phyloP scores from a whole-genome alignment of 2,113 vertebrate genomes.

The Sylvilagus bachmani region DNA sequence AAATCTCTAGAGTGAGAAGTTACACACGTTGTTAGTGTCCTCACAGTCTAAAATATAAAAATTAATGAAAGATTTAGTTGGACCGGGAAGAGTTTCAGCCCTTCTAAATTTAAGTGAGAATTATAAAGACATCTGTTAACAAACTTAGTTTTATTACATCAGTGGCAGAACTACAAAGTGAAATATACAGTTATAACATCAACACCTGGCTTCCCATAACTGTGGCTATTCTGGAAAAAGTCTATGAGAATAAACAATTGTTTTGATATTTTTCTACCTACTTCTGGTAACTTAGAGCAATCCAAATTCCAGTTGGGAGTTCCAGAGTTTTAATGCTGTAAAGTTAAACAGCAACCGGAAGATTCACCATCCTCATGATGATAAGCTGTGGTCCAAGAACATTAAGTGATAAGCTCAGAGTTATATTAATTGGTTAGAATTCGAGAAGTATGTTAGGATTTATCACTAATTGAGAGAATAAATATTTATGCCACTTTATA shows the following conservation, averaged over 20 bases:
- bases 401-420: background rate
- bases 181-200: constrained; percentile 51
- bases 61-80: background rate
- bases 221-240: background rate
- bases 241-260: background rate
- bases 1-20: constrained; percentile 4
- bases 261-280: background rate
- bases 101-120: background rate
- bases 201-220: background rate
- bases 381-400: constrained; percentile 45
- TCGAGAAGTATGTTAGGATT: background rate
- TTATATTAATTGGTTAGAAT: background rate
- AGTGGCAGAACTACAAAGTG: background rate
- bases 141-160: constrained; percentile 20
- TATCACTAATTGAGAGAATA: constrained; percentile 28
- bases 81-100: background rate
- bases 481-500: constrained; percentile 51
- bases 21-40: background rate
- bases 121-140: background rate
- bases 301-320: background rate
- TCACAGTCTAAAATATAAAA: constrained; percentile 12
- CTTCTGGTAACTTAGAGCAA: background rate
- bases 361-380: background rate
- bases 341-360: constrained; percentile 23
- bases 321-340: background rate